A percentile compares a stretch with the other conserved stretches of the same genome.
Evolutionary conservation across 1,140 invertebrate genomes (phyloP).

Genomic region (Drosophila aff.): DNA sequence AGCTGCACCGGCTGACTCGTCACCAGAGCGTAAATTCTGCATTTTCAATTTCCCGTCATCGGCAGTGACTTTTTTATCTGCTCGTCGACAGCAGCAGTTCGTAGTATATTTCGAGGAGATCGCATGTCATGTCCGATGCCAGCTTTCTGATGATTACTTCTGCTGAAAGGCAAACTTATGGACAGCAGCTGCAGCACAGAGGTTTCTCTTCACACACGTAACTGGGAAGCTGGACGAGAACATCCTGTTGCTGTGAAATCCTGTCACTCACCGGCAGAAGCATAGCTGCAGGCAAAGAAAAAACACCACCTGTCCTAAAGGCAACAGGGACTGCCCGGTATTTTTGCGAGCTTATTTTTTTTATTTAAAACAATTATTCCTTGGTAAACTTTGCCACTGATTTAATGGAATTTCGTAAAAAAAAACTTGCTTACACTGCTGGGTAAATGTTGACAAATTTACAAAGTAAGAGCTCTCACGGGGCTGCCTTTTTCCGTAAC

Average conservation of each 20-base stretch:
- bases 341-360: not conserved
- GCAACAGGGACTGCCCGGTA: not conserved
- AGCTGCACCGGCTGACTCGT: constrained; percentile 8
- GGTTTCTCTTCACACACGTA: not conserved
- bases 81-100: constrained; percentile 23
- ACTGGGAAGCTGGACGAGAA: constrained; percentile 10
- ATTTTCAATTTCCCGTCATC: constrained; percentile 45
- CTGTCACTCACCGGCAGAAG: not conserved
- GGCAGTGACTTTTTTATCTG: constrained; percentile 62
- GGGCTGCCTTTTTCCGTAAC: not conserved
- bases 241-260: constrained; percentile 14
- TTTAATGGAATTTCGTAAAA: constrained; percentile 29
- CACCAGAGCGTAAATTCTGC: not conserved
- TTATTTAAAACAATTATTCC: constrained; percentile 12
- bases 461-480: constrained; percentile 27
- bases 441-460: constrained; percentile 31
- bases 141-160: constrained; percentile 53
- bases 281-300: not conserved
- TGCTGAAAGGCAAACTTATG: constrained; percentile 47
- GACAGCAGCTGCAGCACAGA: constrained; percentile 9
- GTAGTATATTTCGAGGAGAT: constrained; percentile 29
- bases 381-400: constrained; percentile 22
- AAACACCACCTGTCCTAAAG: constrained; percentile 14
- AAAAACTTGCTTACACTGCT: constrained; percentile 21
- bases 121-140: constrained; percentile 47